A percentile compares a stretch with the other conserved stretches of the same genome.
Evolutionary conservation across 2,797 vertebrate genomes (phyloP).

Genomic region (Neomorphus geoffroyi): DNA sequence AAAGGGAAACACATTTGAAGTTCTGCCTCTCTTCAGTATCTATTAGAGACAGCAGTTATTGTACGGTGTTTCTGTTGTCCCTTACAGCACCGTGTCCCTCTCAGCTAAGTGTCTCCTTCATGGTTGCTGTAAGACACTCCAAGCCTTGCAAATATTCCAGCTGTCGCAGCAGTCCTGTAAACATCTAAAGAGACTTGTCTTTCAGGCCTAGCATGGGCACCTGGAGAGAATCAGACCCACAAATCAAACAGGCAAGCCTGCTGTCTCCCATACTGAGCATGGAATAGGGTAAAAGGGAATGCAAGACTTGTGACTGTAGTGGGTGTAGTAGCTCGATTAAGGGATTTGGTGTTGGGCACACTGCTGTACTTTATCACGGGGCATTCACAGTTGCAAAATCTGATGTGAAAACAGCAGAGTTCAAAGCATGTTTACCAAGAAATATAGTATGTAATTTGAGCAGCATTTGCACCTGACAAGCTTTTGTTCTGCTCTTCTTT

Average conservation of each 20-base stretch:
- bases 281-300: not conserved
- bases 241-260: not conserved
- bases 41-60: not conserved
- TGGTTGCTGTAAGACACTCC: not conserved
- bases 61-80: not conserved
- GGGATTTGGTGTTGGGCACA: rapidly evolving
- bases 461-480: not conserved
- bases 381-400: not conserved
- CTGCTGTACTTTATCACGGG: not conserved
- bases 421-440: not conserved
- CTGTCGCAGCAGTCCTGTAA: not conserved
- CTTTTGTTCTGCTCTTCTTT: not conserved
- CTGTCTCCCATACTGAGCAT: not conserved
- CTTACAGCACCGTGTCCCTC: too few relatives aligned
- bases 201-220: not conserved
- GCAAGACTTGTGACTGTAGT: not conserved
- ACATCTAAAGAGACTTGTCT: not conserved
- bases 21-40: not conserved
- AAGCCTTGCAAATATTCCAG: not conserved
- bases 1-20: not conserved
- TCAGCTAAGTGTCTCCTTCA: not conserved
- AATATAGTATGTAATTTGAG: not conserved
- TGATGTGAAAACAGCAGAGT: not conserved
- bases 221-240: not conserved
- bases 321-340: not conserved